phyloP scores from a whole-genome alignment of 2,888 invertebrate genomes.

The Anoplius nigerrimus region DNA sequence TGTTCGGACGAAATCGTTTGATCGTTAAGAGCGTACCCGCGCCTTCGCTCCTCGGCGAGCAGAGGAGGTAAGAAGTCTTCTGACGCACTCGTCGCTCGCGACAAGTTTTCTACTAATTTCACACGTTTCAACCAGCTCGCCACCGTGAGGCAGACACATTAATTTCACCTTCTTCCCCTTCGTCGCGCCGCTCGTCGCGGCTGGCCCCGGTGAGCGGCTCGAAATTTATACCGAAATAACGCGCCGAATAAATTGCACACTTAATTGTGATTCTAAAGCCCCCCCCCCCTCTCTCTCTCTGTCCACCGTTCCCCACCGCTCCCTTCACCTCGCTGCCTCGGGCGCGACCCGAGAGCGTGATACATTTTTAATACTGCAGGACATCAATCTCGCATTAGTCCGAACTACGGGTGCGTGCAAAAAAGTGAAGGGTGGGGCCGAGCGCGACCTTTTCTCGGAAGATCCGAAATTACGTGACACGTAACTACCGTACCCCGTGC shows the following conservation, averaged over 20 bases:
- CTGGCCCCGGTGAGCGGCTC: conserved; percentile 18
- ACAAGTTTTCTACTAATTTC: conserved; percentile 32
- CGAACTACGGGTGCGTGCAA: conserved; percentile 43
- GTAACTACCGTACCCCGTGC: conserved; percentile 22
- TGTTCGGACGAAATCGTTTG: too few species aligned
- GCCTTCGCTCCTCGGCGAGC: too few species aligned
- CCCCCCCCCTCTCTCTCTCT: conserved; percentile 20
- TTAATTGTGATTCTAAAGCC: conserved; percentile 62
- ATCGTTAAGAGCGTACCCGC: too few species aligned
- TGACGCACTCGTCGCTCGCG: too few species aligned
- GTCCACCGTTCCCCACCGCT: too few species aligned
- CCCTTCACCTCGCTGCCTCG: conserved; percentile 8
- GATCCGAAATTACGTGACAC: conserved; percentile 34
- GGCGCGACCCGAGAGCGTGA: conserved; percentile 51
- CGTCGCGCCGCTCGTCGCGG: conserved; percentile 12
- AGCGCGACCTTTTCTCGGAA: conserved; percentile 41
- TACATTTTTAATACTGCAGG: conserved; percentile 65
- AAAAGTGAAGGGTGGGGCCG: conserved; percentile 35
- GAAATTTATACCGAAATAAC: conserved; percentile 54
- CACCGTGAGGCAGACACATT: conserved; percentile 46
- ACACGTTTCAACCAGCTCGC: conserved; percentile 27
- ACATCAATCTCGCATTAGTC: conserved; percentile 63
- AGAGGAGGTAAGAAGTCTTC: too few species aligned
- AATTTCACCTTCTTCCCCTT: conserved; percentile 49
- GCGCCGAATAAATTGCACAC: conserved; percentile 57